Base-by-base conservation (phyloP, 2,888 invertebrate genomes). In the Argynnis bischoffii region DNA sequence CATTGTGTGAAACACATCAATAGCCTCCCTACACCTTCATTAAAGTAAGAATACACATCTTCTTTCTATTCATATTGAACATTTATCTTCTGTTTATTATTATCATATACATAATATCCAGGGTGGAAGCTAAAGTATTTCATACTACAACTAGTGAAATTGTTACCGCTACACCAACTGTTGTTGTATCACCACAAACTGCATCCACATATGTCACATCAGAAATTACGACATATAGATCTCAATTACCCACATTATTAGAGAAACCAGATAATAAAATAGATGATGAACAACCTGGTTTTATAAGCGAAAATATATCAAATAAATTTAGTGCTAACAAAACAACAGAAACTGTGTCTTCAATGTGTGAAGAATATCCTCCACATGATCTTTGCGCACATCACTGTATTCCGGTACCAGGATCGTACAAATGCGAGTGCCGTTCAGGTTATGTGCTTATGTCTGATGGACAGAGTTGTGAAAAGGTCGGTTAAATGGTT, bases 1-100 rank as follows among this genome's bases (percentile, higher is more conserved):
- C 93, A 97, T n/a, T 98, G 98, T 81, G 95, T 95, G 71, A 93
- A 83, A 83, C 88, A 4, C 0, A 73, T 84, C 0, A 70, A 78
- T 4, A 79, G 85, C 0, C 77, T 85, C n/a, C 84, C 85, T 11
- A 86, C 78, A 4, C 79, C 85, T 0, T 77, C 85, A 13, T 84
- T 85, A 11, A 86, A 86, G 31, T 85, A 87, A 11, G 76, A 76
- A 51, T 75, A 76, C 71, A 82, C 82, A 14, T 70, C 91, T 69
- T 87, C 89, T 67, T 88, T 92, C 70, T 84, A 35, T 35, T 35
- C 35, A 35, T 35, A 35, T 35, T 6, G 35, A 6, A 8, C 6
- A 8, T 8, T 35, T 35, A 35, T 35, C 0, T 26, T 35, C 35
- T 35, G 8, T 8, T 8, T 6, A 35, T 50, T 50, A 6, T 50